Evolutionary conservation across 2,113 vertebrate genomes (phyloP).

Genomic region (Hippopotamus amphibius): DNA sequence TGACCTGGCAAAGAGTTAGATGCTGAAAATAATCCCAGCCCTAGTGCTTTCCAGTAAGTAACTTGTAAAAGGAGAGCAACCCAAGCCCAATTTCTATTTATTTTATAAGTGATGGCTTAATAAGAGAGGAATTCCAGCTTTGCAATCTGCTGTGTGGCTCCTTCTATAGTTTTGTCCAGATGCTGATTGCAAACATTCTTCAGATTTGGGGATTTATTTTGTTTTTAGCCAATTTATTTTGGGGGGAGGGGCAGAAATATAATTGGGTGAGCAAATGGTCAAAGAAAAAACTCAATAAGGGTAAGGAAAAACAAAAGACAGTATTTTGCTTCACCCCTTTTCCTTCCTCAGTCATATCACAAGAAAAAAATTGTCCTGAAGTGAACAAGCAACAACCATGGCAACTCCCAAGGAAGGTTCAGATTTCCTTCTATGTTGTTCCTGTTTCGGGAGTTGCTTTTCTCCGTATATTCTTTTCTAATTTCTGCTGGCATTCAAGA

Average conservation of each 20-base stretch:
- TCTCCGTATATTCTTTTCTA: conserved; percentile 24
- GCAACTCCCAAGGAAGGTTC: background rate
- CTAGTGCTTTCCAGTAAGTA: conserved; percentile 27
- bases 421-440: background rate
- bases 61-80: background rate
- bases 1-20: conserved; percentile 2
- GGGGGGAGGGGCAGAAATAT: background rate
- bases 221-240: background rate
- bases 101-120: conserved; percentile 35
- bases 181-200: background rate
- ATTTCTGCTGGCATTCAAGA: conserved; percentile 56
- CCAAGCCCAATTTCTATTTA: background rate
- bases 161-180: background rate
- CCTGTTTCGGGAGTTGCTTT: conserved; percentile 29
- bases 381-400: background rate
- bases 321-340: background rate
- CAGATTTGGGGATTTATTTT: background rate
- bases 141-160: background rate
- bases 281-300: background rate
- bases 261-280: background rate
- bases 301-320: background rate
- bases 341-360: background rate
- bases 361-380: background rate
- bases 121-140: conserved; percentile 36
- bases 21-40: conserved; percentile 33